Base-by-base conservation (phyloP, 2,797 vertebrate species). In the Sebastes minor region DNA sequence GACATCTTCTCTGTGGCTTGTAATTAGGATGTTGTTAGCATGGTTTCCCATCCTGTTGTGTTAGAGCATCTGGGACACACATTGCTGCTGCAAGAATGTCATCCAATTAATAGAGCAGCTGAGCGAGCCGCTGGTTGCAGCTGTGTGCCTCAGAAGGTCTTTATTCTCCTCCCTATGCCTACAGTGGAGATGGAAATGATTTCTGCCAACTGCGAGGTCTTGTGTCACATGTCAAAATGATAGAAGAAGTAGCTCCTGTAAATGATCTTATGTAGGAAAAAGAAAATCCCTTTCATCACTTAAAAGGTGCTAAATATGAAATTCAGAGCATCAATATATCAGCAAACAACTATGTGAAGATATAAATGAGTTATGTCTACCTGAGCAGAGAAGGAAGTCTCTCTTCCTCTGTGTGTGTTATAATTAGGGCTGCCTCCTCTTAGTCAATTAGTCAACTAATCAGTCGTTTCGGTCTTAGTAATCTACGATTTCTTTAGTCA, bases 1-100 rank as follows among this genome's bases (percentile, higher is more conserved):
- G 87, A 76, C 84, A 86, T 89, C 59, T 86, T 86, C 76, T 84
- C 88, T 59, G 81, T 67, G 86, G 85, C 81, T 91, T 95, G 83
- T 93, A 94, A 95, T 94, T 93, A 92, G 82, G 82, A 92, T 86
- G 89, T 81, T 91, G 86, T 91, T 91, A 89, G 86, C 84, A 73
- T 85, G 84, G 80, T 80, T 91, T 87, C 75, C 77, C 78, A 86
- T 93, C 87, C 84, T 77, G 80, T 86, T 78, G 74, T 74, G 71
- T 71, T 77, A 67, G 53, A 89, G 89, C 93, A 94, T 93, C 90
- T 94, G 93, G 89, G 86, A 73, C 70, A 66, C 92, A 94, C 89
- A 92, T 92, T 90, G 86, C 76, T 63, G 84, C 75, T 42, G 68
- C 78, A 83, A 77, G 90, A 89, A 93, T 85, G 86, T 71, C 81